phyloP scores from a whole-genome alignment of 2,888 invertebrate species.

The Agriotes lineatus region DNA sequence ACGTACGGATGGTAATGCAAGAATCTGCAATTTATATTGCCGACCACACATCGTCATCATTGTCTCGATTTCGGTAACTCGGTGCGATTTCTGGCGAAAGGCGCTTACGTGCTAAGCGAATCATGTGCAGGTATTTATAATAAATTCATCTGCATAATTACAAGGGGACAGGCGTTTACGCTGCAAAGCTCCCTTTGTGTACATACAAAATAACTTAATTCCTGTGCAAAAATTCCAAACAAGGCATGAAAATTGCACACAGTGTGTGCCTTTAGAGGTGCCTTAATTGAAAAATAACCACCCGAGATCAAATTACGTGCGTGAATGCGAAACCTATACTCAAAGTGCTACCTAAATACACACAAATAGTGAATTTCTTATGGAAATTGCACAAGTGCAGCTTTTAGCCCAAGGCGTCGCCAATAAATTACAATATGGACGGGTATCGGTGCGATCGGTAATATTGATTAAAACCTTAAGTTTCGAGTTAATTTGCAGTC shows the following conservation, averaged over 20 bases:
- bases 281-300: conserved; percentile 58
- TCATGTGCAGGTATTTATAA: not conserved
- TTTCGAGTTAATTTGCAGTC: not conserved
- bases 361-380: conserved; percentile 57
- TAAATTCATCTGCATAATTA: conserved; percentile 3
- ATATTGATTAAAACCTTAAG: not conserved
- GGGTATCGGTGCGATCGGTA: too few species aligned
- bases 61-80: conserved; percentile 26
- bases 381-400: conserved; percentile 59
- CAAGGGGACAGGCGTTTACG: not conserved
- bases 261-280: conserved; percentile 26
- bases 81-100: not conserved
- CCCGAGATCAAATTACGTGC: conserved; percentile 54
- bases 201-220: conserved; percentile 26
- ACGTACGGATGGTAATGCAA: conserved; percentile 49
- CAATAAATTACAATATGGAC: conserved; percentile 53
- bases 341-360: conserved; percentile 54
- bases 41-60: conserved; percentile 40
- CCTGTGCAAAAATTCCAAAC: not conserved
- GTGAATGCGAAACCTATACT: conserved; percentile 47
- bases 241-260: conserved; percentile 26
- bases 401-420: conserved; percentile 51
- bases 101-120: not conserved
- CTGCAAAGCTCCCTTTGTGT: not conserved
- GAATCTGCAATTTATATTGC: conserved; percentile 51